Conservation (phyloP, 2,797 vertebrate species). For the Cyclopterus lumpus region DNA sequence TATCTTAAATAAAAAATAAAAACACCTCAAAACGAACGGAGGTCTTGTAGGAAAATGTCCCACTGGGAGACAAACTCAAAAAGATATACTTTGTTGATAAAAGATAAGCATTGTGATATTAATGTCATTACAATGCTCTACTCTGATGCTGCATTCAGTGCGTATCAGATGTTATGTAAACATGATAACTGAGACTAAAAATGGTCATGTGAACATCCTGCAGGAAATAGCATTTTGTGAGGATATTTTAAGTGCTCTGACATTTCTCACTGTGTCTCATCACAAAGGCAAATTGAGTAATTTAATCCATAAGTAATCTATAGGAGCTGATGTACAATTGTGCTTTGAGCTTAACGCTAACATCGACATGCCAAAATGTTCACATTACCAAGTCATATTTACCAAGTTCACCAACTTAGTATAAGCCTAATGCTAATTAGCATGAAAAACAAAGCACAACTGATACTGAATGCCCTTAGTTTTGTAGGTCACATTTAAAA, state of each 20-base stretch:
- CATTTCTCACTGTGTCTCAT: slow-evolving; percentile 1
- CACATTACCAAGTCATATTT: not conserved
- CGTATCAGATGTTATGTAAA: not conserved
- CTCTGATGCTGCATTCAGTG: not conserved
- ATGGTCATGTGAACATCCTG: not conserved
- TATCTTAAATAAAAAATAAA: not conserved
- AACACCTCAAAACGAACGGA: not conserved
- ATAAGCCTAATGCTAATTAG: not conserved
- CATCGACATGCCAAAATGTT: not conserved
- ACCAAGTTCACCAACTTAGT: not conserved
- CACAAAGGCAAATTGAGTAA: not conserved
- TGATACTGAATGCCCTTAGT: not conserved
- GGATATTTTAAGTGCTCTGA: not conserved
- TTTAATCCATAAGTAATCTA: not conserved
- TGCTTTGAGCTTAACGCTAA: not conserved
- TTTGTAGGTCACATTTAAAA: not conserved
- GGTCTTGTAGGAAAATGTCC: not conserved
- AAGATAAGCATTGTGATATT: not conserved
- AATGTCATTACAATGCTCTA: not conserved
- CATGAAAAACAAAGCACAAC: not conserved
- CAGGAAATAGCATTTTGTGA: not conserved
- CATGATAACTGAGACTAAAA: not conserved
- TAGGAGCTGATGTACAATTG: not conserved
- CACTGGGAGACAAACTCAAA: not conserved
- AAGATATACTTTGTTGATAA: not conserved